phyloP scores from a whole-genome alignment of 2,797 vertebrate species.

The Antrozous pallidus region DNA sequence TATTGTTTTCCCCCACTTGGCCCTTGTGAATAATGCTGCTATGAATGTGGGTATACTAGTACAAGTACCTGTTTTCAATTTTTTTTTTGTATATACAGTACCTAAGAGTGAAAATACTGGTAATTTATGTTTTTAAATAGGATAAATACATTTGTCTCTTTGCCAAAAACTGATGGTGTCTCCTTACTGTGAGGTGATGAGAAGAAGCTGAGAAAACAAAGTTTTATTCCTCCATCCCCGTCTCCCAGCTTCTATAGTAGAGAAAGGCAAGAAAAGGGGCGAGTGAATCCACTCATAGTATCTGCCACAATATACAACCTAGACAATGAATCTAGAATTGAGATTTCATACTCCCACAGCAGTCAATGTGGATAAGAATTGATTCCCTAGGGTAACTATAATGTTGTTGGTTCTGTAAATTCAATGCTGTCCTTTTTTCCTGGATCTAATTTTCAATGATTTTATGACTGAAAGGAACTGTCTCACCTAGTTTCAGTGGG shows the following conservation, averaged over 20 bases:
- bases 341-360: background rate
- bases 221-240: background rate
- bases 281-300: background rate
- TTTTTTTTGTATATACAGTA: background rate
- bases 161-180: background rate
- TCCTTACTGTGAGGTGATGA: background rate
- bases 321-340: background rate
- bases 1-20: background rate
- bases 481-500: slow-evolving; percentile 58
- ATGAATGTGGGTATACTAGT: background rate
- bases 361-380: background rate
- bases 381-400: background rate
- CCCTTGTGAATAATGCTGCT: background rate
- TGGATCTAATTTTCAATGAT: slow-evolving; percentile 36
- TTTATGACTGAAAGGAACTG: slow-evolving; percentile 67
- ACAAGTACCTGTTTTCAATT: background rate
- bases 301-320: background rate
- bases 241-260: background rate
- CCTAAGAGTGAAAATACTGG: background rate
- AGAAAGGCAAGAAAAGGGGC: background rate
- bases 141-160: background rate
- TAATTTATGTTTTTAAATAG: background rate
- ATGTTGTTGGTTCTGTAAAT: background rate
- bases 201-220: background rate
- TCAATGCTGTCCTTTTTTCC: background rate